Conservation (phyloP, 1,140 invertebrate species). For the Notospermus geniculatus region DNA sequence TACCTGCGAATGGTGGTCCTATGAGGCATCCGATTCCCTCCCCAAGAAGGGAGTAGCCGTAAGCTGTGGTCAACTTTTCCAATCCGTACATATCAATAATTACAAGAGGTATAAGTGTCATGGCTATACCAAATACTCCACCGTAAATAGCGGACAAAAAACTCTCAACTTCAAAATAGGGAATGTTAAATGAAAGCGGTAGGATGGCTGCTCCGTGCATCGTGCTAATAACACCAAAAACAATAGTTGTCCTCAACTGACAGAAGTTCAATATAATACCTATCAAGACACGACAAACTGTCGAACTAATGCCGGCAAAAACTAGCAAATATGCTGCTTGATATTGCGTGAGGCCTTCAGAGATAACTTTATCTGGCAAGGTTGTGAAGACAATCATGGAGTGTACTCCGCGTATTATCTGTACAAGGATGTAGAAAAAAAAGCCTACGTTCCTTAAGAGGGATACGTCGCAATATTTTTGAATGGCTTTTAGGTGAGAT, state of each 20-base stretch:
- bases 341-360: too few relatives aligned
- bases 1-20: slow-evolving; percentile 45
- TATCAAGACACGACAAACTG: slow-evolving; percentile 35
- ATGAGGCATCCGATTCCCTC: slow-evolving; percentile 43
- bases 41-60: slow-evolving; percentile 44
- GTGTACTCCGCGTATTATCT: too few relatives aligned
- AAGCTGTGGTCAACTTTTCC: slow-evolving; percentile 32
- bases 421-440: too few relatives aligned
- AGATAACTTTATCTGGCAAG: too few relatives aligned
- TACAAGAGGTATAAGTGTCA: slow-evolving; percentile 40
- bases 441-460: too few relatives aligned
- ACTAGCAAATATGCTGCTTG: neutral
- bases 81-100: slow-evolving; percentile 39
- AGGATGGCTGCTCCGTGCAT: slow-evolving; percentile 26
- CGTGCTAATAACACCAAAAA: slow-evolving; percentile 35
- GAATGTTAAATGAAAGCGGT: slow-evolving; percentile 20
- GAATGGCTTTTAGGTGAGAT: too few relatives aligned
- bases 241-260: slow-evolving; percentile 25
- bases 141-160: slow-evolving; percentile 26
- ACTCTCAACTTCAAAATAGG: slow-evolving; percentile 20
- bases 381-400: too few relatives aligned
- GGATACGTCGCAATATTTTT: too few relatives aligned
- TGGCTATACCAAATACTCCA: slow-evolving; percentile 36
- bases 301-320: slow-evolving; percentile 30
- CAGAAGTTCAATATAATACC: slow-evolving; percentile 36